Conservation (phyloP, 1,140 invertebrate genomes). For the Saccostrea glomerata region DNA sequence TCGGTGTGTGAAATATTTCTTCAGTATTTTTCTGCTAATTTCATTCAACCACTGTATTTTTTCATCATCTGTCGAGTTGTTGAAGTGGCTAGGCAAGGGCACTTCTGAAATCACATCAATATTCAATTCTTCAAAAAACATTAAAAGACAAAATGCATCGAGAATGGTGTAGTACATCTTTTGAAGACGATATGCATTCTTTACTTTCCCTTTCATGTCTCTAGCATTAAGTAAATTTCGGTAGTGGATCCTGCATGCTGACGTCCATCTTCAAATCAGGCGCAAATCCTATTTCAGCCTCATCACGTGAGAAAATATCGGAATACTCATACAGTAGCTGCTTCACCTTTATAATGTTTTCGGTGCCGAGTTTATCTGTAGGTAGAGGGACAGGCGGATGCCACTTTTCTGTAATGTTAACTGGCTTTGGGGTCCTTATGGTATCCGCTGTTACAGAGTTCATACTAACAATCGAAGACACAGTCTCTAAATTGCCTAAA, state of each 20-base stretch:
- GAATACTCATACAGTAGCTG: too few relatives aligned
- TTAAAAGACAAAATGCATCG: not conserved
- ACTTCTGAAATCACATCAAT: not conserved
- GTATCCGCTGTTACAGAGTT: too few relatives aligned
- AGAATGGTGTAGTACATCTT: conserved; percentile 37
- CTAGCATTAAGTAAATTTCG: not conserved
- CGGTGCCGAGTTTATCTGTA: too few relatives aligned
- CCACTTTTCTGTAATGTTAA: too few relatives aligned
- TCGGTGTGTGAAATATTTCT: not conserved
- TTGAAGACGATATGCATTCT: conserved; percentile 38
- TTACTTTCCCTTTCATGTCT: conserved; percentile 44
- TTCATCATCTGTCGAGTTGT: not conserved
- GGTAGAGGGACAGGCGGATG: too few relatives aligned
- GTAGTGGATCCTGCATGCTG: not conserved
- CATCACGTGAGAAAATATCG: too few relatives aligned
- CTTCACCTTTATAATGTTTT: too few relatives aligned
- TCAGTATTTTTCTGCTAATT: conserved; percentile 27
- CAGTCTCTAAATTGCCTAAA: too few relatives aligned
- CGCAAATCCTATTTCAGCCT: too few relatives aligned
- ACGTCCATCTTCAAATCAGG: too few relatives aligned
- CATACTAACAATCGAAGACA: too few relatives aligned
- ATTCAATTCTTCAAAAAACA: conserved; percentile 41
- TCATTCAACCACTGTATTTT: conserved; percentile 51
- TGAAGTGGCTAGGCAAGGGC: conserved; percentile 28
- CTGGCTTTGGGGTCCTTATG: too few relatives aligned